Conservation (phyloP, 2,797 vertebrate species). For the Pristis pectinata region DNA sequence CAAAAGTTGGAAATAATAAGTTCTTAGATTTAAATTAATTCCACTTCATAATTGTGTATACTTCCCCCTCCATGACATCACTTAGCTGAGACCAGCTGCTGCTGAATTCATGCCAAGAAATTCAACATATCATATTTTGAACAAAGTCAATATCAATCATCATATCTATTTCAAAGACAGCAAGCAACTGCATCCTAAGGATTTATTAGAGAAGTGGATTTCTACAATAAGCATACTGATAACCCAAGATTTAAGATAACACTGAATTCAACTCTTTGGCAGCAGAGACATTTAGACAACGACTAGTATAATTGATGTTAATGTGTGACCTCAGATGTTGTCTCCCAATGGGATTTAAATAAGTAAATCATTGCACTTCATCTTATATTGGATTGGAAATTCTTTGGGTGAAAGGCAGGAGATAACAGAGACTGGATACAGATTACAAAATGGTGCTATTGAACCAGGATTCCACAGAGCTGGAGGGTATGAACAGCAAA, state of each 20-base stretch:
- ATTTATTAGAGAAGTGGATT: not conserved
- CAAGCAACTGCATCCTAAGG: not conserved
- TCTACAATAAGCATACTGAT: not conserved
- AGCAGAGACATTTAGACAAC: not conserved
- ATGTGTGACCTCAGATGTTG: not conserved
- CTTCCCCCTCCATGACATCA: too few species aligned
- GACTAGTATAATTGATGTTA: not conserved
- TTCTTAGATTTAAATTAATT: too few species aligned
- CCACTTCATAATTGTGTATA: too few species aligned
- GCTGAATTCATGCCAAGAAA: not conserved
- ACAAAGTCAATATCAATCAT: too few species aligned
- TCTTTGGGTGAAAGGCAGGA: not conserved
- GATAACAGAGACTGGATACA: not conserved
- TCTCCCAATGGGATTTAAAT: not conserved
- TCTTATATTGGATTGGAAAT: not conserved
- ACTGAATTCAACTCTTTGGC: not conserved
- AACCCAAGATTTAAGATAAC: not conserved
- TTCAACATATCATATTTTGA: too few species aligned
- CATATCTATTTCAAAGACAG: not conserved
- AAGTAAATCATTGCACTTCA: not conserved
- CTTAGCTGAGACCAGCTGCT: too few species aligned
- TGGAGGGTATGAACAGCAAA: too few species aligned
- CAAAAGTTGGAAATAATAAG: too few species aligned
- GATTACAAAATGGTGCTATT: not conserved
- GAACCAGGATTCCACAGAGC: too few species aligned